Evolutionary conservation across 2,888 invertebrate species (phyloP), one percentile per base, ranked within the genome.

Genomic region (Andrena marginata): DNA sequence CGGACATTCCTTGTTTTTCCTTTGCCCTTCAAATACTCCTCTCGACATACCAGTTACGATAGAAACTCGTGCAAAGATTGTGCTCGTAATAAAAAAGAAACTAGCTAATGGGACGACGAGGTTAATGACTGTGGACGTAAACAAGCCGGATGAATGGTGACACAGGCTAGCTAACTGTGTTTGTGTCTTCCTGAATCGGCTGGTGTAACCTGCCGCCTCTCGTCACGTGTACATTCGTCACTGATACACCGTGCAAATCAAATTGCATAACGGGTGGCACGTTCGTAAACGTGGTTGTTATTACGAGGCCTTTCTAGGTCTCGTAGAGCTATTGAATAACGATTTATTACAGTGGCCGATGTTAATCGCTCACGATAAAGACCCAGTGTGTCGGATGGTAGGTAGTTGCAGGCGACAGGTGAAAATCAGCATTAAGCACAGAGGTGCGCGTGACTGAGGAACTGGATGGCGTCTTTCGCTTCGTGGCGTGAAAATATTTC

Each of bases 211-310:
- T 59, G 13, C 23, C 20, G 23, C 20, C 20, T 48, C 35, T 51
- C 60, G 54, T 13, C 26, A 8, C 20, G 42, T 59, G 16, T 33
- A 23, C 29, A 10, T 60, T 49, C 49, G 20, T 48, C 13, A 31
- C 1, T 31, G 51, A 49, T 48, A 33, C 63, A 68, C 20, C 26
- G 20, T 26, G 42, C n/a, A 72, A 64, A 78, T 77, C 69, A 54
- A 67, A 78, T 88, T 88, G 76, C 77, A 63, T 86, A 84, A 85
- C 69, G 29, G 54, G 35, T 49, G 56, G 60, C 35, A 74, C 48
- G 80, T 80, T 67, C 56, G 54, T 23, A 62, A 56, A 77, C 56
- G 51, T 60, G 56, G 70, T 62, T 62, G 60, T 69, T 73, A 70
- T 81, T 75, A 78, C 59, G 51, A 60, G 54, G 51, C 64, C 29